Percentiles rank a stretch among this genome's conserved stretches.
Conservation (phyloP, 2,113 vertebrate species). For the Sturnira hondurensis region DNA sequence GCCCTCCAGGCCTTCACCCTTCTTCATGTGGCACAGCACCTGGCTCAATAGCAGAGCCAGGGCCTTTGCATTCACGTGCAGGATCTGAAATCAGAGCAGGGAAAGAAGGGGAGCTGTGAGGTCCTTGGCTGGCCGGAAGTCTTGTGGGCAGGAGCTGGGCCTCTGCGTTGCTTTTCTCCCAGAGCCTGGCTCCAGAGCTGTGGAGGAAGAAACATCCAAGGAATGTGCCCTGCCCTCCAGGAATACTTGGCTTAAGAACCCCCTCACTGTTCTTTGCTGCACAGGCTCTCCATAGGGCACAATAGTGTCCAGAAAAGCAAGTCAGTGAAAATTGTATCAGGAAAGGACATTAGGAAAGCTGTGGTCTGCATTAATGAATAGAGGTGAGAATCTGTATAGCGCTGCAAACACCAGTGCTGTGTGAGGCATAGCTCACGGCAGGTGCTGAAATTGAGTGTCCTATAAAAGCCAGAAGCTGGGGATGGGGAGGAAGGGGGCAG, state of each 20-base stretch:
- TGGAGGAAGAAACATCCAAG: too few relatives aligned
- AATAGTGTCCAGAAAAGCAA: neutral
- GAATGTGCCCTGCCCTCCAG: neutral
- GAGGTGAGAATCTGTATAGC: neutral
- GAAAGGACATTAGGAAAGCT: neutral
- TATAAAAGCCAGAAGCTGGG: neutral
- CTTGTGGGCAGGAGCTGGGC: neutral
- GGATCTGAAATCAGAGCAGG: slow-evolving; percentile 66
- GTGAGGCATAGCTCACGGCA: neutral
- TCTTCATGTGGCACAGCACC: slow-evolving; percentile 83
- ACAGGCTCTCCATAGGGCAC: neutral
- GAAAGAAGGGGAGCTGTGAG: neutral
- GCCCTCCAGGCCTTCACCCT: slow-evolving; percentile 75
- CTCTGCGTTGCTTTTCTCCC: neutral
- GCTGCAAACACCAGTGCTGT: neutral
- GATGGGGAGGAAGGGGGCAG: neutral
- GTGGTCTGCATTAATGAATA: neutral
- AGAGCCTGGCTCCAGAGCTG: neutral
- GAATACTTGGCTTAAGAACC: neutral
- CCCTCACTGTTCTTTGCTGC: neutral
- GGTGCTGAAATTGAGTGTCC: neutral
- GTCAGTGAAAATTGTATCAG: neutral
- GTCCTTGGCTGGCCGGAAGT: neutral
- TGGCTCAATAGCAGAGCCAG: slow-evolving; percentile 81
- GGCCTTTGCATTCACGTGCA: slow-evolving; percentile 82